Evolutionary conservation across 1,140 invertebrate genomes (phyloP), one percentile per base, ranked within the genome.

Genomic region (Pogonomyrmex californicus): DNA sequence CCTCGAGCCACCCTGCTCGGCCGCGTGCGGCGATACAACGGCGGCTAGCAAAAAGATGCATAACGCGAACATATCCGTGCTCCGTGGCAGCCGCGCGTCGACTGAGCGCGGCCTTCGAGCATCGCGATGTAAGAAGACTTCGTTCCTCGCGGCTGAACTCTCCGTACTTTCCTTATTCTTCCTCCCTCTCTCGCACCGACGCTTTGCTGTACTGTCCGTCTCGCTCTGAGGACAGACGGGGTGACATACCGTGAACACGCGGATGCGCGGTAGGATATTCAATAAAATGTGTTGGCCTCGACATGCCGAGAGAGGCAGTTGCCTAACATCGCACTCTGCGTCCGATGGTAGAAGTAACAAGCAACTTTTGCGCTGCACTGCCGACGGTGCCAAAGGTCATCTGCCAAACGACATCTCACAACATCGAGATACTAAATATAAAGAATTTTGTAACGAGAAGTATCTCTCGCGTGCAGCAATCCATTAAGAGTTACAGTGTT

Each of bases 41-140:
- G 70, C 56, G 10, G 60, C 33, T 14, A 91, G 68, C 33, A 85
- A 73, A 23, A 85, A 81, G 38, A 91, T 23, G 30, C 71, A 86
- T 38, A 89, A 1, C 36, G 62, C 10, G 1, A 76, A 73, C 87
- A 89, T 87, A 76, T 68, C 87, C 44, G 44, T 68, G 2, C 73
- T 87, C 47, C 17, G 12, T 41, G 44, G 83, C 33, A 79, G 66
- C 5, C 51, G 23, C 88, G 77, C 71, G 47, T 66, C 65, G 30
- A 90, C 83, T 82, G 82, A 54, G n/a, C 76, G 17, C 49, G n/a
- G n/a, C 85, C n/a, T 7, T 23, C 1, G n/a, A 23, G 23, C 23
- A 23, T 3, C 51, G 54, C 54, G n/a, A 30, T 60, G 38, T 10
- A 60, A 73, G n/a, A 68, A 41, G 41, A 10, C 5, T 58, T n/a